A percentile compares a stretch with the other conserved stretches of the same genome.
Conservation (phyloP, 2,113 vertebrate genomes). For the Atractosteus spatula region DNA sequence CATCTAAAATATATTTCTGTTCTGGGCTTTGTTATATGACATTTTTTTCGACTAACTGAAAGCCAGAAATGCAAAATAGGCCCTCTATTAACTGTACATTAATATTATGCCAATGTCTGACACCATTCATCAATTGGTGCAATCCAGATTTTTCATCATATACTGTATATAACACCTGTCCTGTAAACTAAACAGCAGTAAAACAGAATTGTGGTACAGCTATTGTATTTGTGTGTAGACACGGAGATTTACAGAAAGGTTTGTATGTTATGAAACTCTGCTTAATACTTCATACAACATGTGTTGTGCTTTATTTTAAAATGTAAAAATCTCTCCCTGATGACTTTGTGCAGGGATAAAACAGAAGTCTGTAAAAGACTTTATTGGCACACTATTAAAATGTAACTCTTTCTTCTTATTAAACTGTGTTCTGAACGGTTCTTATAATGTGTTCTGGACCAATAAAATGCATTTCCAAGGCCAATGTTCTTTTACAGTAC, state of each 20-base stretch:
- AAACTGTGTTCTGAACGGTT: background rate
- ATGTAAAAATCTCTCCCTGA: background rate
- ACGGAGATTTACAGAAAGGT: background rate
- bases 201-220: background rate
- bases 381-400: conserved; percentile 9
- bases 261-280: background rate
- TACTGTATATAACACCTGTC: background rate
- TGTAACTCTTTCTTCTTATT: conserved; percentile 6
- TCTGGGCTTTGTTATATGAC: conserved; percentile 38
- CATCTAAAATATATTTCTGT: conserved; percentile 40
- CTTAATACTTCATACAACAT: background rate
- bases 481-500: background rate
- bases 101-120: conserved; percentile 10
- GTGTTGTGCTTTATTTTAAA: conserved; percentile 1
- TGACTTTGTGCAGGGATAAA: conserved; percentile 7
- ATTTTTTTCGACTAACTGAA: conserved; percentile 37
- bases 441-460: conserved; percentile 15
- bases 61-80: conserved; percentile 40
- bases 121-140: background rate
- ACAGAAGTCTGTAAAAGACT: conserved; percentile 10
- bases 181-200: too few species aligned
- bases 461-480: background rate
- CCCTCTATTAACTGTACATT: conserved; percentile 34
- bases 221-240: background rate
- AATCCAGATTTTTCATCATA: conserved; percentile 6